phyloP scores from a whole-genome alignment of 1,140 invertebrate species.

The Megalopta genalis region DNA sequence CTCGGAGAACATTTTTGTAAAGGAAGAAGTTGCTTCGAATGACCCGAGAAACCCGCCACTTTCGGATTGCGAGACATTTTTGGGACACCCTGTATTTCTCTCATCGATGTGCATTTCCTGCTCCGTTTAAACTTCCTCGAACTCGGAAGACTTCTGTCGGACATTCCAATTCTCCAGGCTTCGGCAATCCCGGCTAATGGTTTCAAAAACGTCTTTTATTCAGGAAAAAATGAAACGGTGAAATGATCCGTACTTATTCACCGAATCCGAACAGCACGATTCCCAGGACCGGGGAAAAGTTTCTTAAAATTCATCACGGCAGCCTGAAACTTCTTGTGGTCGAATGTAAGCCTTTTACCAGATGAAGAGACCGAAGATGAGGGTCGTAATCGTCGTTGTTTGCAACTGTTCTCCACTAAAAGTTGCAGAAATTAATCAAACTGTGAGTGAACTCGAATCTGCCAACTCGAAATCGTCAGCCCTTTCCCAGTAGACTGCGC shows the following conservation, averaged over 20 bases:
- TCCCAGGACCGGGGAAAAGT: background rate
- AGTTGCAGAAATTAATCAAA: background rate
- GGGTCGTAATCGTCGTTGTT: background rate
- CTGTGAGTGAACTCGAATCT: background rate
- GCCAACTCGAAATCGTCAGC: background rate
- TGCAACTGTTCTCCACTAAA: background rate
- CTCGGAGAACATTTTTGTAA: too few species aligned
- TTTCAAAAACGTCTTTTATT: background rate
- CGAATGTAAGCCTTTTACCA: background rate
- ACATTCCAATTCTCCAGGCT: conserved; percentile 1
- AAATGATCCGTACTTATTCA: background rate
- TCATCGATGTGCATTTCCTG: background rate
- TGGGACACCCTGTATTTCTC: too few species aligned
- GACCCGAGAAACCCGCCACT: too few species aligned
- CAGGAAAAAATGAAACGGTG: background rate
- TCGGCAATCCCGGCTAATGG: background rate
- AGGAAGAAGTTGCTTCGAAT: too few species aligned
- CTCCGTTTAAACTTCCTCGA: background rate
- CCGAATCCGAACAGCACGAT: background rate
- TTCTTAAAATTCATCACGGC: background rate
- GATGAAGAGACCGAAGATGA: background rate
- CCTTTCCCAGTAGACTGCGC: too few species aligned
- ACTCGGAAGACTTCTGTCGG: background rate
- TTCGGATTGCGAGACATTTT: too few species aligned
- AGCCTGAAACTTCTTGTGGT: background rate